These are phyloP conservation scores for Alouatta palliata DNA, from an alignment of 2,113 vertebrate species.

Conservation along the genomic window DNA sequence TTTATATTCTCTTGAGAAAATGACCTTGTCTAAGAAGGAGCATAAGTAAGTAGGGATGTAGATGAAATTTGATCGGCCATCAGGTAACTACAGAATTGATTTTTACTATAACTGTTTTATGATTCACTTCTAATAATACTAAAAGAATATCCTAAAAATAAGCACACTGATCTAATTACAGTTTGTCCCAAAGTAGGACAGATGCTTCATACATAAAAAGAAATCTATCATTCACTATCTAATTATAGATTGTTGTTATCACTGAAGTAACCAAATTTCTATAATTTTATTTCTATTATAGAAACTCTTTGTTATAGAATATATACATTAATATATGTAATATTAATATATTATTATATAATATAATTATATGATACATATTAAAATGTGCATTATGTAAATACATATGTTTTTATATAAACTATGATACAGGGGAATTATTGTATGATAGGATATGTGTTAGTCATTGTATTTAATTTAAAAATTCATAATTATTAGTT, in stretches of 20 bases:
- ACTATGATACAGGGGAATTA: neutral
- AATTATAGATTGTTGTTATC: neutral
- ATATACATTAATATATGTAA: neutral
- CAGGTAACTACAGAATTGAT: neutral
- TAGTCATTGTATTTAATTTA: neutral
- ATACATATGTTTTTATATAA: neutral
- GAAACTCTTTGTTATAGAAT: neutral
- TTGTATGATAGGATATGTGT: neutral
- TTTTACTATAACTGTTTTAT: conserved; percentile 31
- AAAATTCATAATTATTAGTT: neutral
- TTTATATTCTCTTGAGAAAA: conserved; percentile 26
- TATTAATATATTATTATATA: neutral
- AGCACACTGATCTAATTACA: neutral
- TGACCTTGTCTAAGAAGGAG: neutral
- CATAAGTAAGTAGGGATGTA: neutral
- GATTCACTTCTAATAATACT: conserved; percentile 1
- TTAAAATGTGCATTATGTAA: neutral
- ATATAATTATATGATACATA: neutral
- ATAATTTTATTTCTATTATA: neutral
- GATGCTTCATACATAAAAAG: neutral
- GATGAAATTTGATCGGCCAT: neutral
- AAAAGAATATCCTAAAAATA: neutral
- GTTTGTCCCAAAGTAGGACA: neutral
- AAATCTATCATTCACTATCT: neutral
- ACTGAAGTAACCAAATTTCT: neutral